Base-by-base conservation (phyloP, 92 coral and sea anemone genomes). In the Galaxea fascicularis region DNA sequence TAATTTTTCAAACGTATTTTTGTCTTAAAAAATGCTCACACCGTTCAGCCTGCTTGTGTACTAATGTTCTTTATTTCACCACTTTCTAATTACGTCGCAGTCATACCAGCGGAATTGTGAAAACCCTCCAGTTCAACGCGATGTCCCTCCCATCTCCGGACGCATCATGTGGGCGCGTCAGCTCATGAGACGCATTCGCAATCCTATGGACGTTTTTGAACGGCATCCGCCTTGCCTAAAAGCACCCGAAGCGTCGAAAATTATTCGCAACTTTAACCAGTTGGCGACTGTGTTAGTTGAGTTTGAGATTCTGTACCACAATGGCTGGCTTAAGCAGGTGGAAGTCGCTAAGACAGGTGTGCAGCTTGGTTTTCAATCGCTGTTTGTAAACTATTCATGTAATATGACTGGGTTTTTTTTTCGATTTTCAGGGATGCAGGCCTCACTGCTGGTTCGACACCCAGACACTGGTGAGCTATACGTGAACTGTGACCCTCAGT, bases 101-200 rank as follows among this genome's bases (percentile, higher is more conserved):
- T 52, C 92, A 63, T 94, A 94, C 75, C 94, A 93, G 65, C 90
- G 91, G 57, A 73, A 82, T 59, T 89, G 93, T 77, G 92, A 89
- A 67, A 91, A 92, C 65, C 98, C 98, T 18, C 93, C 91, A 0
- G 84, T 92, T 4, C 90, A 88, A 39, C 98, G 98, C 47, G 95
- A 94, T 76, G 63, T 89, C 16, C 98, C 98, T 0, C 98, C 95
- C 31, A 92, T 92, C 66, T 92, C 95, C 18, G 98, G 98, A 18
- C 95, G 98, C 83, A 94, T 94, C 71, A 90, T 79, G 47, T 94
- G 98, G 98, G 87, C 92, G 15, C 79, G 94, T 41, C 98, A 94
- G 85, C 90, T 94, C 57, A 92, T 85, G 98, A 89, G 98, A 74
- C 95, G 92, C 30, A 90, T 94, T 70, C 88, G 98, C 12, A 90